phyloP scores from a whole-genome alignment of 2,797 vertebrate species.

The Molothrus ater region DNA sequence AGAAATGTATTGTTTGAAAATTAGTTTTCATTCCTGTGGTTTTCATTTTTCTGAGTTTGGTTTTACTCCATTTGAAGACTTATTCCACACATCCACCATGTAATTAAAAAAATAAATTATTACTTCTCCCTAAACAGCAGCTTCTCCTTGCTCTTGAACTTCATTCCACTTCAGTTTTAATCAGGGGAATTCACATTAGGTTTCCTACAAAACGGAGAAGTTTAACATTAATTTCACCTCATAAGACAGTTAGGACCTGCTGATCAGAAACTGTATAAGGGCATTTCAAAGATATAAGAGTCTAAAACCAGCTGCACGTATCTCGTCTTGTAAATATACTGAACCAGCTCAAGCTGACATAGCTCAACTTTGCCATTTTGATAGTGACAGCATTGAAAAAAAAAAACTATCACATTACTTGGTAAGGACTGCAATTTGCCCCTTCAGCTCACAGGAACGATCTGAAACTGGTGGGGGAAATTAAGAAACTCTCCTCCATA shows the following conservation, averaged over 20 bases:
- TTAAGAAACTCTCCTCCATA: background rate
- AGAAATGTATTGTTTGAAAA: background rate
- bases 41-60: background rate
- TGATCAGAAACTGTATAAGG: background rate
- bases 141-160: background rate
- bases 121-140: background rate
- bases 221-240: background rate
- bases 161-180: background rate
- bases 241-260: background rate
- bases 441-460: background rate
- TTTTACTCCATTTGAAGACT: background rate
- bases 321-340: background rate
- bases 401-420: background rate
- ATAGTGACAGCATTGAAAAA: background rate
- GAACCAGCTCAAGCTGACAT: background rate
- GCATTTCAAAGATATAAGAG: background rate
- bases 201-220: background rate
- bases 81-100: background rate
- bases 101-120: background rate
- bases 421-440: background rate
- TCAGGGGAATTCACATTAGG: background rate
- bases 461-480: background rate
- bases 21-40: background rate
- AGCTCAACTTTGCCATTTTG: background rate
- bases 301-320: background rate